Percentiles rank a stretch among this genome's conserved stretches.
Evolutionary conservation across 1,140 invertebrate genomes (phyloP).

Genomic region (Trissolcus basalis): DNA sequence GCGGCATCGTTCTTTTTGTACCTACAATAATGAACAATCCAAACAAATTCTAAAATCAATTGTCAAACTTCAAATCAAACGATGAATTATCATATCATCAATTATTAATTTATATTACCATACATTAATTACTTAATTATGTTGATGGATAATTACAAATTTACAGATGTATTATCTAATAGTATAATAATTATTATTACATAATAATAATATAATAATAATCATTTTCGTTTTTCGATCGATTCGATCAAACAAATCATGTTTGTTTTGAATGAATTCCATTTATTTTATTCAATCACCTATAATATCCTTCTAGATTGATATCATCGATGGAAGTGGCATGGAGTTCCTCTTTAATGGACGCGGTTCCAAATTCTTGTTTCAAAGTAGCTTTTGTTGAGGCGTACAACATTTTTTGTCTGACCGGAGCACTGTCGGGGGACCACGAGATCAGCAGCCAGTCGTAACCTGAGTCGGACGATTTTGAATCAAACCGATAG

Average conservation of each 20-base stretch:
- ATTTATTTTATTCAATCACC: slow-evolving; percentile 58
- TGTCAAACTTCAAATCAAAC: too few relatives aligned
- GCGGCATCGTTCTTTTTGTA: slow-evolving; percentile 86
- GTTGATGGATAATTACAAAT: too few relatives aligned
- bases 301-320: slow-evolving; percentile 86
- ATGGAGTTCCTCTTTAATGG: slow-evolving; percentile 94
- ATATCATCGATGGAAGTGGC: slow-evolving; percentile 90
- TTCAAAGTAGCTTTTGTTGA: slow-evolving; percentile 99
- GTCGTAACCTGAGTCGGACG: slow-evolving; percentile 85
- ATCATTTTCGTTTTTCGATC: too few relatives aligned
- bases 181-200: too few relatives aligned
- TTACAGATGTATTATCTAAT: too few relatives aligned
- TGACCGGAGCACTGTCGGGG: slow-evolving; percentile 90
- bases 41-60: background rate
- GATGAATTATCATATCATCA: too few relatives aligned
- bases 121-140: too few relatives aligned
- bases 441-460: slow-evolving; percentile 98
- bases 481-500: slow-evolving; percentile 81
- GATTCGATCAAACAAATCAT: too few relatives aligned
- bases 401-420: slow-evolving; percentile 99
- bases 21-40: slow-evolving; percentile 9
- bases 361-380: slow-evolving; percentile 93
- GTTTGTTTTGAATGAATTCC: slow-evolving; percentile 3
- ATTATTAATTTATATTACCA: too few relatives aligned
- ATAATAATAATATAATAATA: too few relatives aligned